These are phyloP conservation scores for Calameuta pallipes DNA, from an alignment of 2,888 invertebrate species.

Conservation along the genomic window DNA sequence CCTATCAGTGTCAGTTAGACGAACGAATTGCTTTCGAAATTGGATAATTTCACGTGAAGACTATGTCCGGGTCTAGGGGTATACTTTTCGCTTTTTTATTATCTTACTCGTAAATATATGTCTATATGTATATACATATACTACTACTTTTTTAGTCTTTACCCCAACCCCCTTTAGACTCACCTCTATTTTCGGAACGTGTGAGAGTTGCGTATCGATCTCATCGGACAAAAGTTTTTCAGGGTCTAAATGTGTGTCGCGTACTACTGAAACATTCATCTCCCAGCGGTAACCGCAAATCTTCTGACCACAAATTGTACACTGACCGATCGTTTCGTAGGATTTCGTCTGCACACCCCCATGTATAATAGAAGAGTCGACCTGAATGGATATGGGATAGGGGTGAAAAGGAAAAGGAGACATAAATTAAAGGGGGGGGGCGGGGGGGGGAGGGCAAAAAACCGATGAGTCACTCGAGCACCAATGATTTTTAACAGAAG, in stretches of 20 bases:
- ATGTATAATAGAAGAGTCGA: not conserved
- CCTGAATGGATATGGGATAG: not conserved
- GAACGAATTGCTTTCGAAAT: not conserved
- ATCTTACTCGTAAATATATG: not conserved
- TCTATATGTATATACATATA: not conserved
- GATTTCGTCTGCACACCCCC: not conserved
- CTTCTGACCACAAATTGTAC: not conserved
- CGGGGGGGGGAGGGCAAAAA: not conserved
- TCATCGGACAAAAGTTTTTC: not conserved
- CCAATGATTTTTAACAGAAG: not conserved
- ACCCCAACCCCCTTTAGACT: not conserved
- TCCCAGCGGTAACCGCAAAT: not conserved
- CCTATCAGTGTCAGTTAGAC: not conserved
- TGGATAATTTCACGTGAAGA: not conserved
- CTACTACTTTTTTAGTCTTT: not conserved
- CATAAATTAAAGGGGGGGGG: not conserved
- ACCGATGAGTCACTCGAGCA: not conserved
- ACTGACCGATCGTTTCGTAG: not conserved
- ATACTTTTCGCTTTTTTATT: not conserved
- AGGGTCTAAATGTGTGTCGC: not conserved
- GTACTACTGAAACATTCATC: not conserved
- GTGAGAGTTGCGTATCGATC: not conserved
- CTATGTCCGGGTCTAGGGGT: not conserved
- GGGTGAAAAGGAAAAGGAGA: not conserved
- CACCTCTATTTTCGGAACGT: not conserved